phyloP scores from a whole-genome alignment of 2,797 vertebrate genomes.

The Poecilia gillii region DNA sequence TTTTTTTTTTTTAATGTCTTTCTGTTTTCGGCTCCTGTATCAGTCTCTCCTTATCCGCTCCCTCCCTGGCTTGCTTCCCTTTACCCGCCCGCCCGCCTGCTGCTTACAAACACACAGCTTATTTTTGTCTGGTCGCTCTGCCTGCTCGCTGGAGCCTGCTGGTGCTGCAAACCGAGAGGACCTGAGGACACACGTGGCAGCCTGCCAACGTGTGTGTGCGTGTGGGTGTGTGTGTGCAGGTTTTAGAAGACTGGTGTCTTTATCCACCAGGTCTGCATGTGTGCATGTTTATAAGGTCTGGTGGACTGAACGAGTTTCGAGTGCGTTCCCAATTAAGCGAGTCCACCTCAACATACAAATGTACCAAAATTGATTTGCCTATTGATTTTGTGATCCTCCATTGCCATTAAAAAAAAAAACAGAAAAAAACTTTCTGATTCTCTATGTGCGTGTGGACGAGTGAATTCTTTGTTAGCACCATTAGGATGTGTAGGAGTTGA shows the following conservation, averaged over 20 bases:
- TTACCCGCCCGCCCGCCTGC: conserved; percentile 37
- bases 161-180: conserved; percentile 59
- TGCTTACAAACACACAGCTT: conserved; percentile 68
- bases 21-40: background rate
- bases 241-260: conserved; percentile 75
- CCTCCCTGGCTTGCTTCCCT: conserved; percentile 31
- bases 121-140: conserved; percentile 63
- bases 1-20: conserved; percentile 1
- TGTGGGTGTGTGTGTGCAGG: conserved; percentile 22
- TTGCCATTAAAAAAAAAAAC: background rate
- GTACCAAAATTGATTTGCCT: conserved; percentile 51
- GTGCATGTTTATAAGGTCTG: conserved; percentile 28
- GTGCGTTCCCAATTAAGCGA: conserved; percentile 52
- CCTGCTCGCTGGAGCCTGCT: conserved; percentile 59
- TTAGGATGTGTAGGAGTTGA: conserved; percentile 13
- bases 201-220: conserved; percentile 57
- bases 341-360: conserved; percentile 29
- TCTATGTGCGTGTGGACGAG: conserved; percentile 2
- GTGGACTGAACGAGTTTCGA: conserved; percentile 39
- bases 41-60: conserved; percentile 21
- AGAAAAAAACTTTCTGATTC: conserved; percentile 10
- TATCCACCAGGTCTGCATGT: conserved; percentile 42
- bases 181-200: conserved; percentile 67
- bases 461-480: conserved; percentile 12
- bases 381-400: conserved; percentile 58